Conservation (phyloP, 1,140 invertebrate genomes). For the Elymnias hypermnestra region DNA sequence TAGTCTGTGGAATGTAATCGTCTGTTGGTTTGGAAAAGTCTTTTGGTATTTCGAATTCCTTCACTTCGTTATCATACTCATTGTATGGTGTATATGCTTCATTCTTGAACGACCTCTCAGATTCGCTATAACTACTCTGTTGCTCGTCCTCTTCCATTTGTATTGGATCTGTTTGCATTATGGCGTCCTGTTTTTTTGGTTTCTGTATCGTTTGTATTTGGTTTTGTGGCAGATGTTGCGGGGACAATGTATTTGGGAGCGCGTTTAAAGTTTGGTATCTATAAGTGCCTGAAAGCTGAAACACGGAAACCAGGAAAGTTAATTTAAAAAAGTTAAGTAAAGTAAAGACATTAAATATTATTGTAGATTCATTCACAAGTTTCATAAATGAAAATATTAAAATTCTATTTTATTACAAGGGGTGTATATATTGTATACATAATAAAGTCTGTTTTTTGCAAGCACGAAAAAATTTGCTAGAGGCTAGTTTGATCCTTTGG, state of each 20-base stretch:
- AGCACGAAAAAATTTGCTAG: too few species aligned
- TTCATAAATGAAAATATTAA: too few species aligned
- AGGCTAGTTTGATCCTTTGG: not conserved
- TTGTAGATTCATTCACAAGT: too few species aligned
- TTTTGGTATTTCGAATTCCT: slow-evolving; percentile 41
- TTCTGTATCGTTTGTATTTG: slow-evolving; percentile 17
- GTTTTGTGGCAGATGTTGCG: slow-evolving; percentile 18
- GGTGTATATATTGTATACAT: too few species aligned
- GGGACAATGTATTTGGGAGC: slow-evolving; percentile 30
- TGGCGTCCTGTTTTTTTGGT: slow-evolving; percentile 59
- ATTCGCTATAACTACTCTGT: slow-evolving; percentile 38
- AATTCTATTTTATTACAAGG: too few species aligned
- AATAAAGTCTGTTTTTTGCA: too few species aligned
- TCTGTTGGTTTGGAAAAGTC: slow-evolving; percentile 49
- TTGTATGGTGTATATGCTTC: slow-evolving; percentile 22
- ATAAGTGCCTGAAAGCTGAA: slow-evolving; percentile 47
- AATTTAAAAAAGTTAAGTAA: not conserved
- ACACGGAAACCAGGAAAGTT: not conserved
- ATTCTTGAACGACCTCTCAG: slow-evolving; percentile 34
- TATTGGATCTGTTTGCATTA: slow-evolving; percentile 65
- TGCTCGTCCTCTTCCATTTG: slow-evolving; percentile 49
- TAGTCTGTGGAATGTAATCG: slow-evolving; percentile 57
- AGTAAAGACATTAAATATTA: too few species aligned
- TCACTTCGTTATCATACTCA: slow-evolving; percentile 22
- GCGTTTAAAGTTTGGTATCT: slow-evolving; percentile 39